Conservation (phyloP, 2,888 invertebrate species). For the Allacma fusca region DNA sequence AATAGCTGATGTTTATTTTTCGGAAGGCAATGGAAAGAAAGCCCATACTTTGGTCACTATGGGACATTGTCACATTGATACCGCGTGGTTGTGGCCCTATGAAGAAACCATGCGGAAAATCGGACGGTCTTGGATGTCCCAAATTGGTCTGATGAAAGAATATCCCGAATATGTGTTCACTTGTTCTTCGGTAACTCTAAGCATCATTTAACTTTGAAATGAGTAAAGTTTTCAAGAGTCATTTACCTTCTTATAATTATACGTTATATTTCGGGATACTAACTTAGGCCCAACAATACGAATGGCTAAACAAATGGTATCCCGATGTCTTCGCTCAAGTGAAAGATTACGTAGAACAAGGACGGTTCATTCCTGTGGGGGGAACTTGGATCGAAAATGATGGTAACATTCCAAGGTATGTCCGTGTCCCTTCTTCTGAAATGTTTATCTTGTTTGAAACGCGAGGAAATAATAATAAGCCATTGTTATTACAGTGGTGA, state of each 20-base stretch:
- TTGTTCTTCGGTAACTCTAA: conserved; percentile 41
- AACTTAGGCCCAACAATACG: conserved; percentile 66
- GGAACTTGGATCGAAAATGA: conserved; percentile 69
- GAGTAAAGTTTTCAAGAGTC: neutral
- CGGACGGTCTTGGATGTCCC: conserved; percentile 66
- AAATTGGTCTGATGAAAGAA: conserved; percentile 66
- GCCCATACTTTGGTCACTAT: conserved; percentile 66
- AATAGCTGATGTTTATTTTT: conserved; percentile 64
- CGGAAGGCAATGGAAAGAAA: conserved; percentile 64
- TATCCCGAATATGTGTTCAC: conserved; percentile 62
- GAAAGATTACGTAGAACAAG: conserved; percentile 63
- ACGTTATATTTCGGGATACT: neutral
- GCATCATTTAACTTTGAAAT: neutral
- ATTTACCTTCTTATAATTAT: neutral
- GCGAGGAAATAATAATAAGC: neutral
- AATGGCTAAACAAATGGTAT: conserved; percentile 67
- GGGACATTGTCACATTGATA: conserved; percentile 67
- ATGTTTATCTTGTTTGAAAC: too few species aligned
- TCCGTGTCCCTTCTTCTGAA: too few species aligned
- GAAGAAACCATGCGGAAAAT: conserved; percentile 68
- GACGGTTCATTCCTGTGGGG: conserved; percentile 67
- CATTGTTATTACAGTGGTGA: conserved; percentile 65
- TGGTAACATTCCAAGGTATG: conserved; percentile 63
- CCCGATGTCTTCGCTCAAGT: conserved; percentile 66
- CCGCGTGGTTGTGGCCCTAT: conserved; percentile 69